Base-by-base conservation (phyloP, 2,797 vertebrate species). In the Melanotaenia trifasciata region DNA sequence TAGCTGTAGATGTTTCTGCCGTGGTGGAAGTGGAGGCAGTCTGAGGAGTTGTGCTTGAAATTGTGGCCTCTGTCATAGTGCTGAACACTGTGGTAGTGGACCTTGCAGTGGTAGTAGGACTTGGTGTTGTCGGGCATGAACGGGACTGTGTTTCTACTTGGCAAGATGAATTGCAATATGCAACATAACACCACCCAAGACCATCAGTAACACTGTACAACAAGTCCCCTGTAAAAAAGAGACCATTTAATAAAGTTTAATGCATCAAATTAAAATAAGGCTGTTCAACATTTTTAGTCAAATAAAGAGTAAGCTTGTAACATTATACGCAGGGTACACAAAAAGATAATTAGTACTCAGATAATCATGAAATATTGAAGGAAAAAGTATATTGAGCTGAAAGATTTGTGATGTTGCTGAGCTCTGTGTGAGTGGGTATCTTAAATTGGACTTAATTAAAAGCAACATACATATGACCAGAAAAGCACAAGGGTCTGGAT, bases 171-270 rank as follows among this genome's bases (percentile, higher is more conserved):
- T 80, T 93, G 74, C 96, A 97, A 10, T 83, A 28, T 1, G 92
- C 94, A 30, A 65, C 80, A 58, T 80, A 96, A 28, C 87, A 87
- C 89, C 95, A 95, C 0, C 94, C 96, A 0, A 85, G 84, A 0
- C 83, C 87, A 87, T 98, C 96, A 0, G 78, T 76, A 18, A 50
- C 74, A 36, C 91, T 91, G 33, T 97, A 97, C 62, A 97, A 83
- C 0, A 91, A 0, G 0, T 94, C 84, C 2, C 95, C 96, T 97
- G 79, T 76, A 20, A 51, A 74, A 58, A 70, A 38, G 5, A 83
- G 6, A 56, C 3, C 10, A 71, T 40, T 20, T 8, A 64, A 7
- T 9, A 32, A 57, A 10, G 13, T 50, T 79, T 43, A 54, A 3
- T 13, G 3, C 2, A 58, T 9, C 6, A 70, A 61, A 54, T 43